Conservation (phyloP, 2,797 vertebrate species). For the Cephalopachus bancanus region DNA sequence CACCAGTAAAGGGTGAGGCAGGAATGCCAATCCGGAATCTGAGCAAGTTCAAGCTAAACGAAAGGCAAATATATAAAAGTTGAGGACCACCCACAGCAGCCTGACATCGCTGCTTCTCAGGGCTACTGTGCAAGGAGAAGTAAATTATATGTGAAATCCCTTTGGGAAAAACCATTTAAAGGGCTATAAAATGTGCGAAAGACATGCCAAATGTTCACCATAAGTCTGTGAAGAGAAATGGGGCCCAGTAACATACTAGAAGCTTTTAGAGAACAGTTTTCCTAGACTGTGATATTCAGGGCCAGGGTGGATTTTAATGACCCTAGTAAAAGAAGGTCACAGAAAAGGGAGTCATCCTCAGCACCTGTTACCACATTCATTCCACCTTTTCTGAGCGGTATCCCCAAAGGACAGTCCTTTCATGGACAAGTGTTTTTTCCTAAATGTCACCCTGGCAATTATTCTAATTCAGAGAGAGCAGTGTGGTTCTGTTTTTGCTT, state of each 20-base stretch:
- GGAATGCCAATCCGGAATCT: constrained; percentile 32
- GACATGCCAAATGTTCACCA: constrained; percentile 58
- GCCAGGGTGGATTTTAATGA: background rate
- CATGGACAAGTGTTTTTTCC: background rate
- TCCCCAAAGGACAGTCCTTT: background rate
- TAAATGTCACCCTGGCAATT: background rate
- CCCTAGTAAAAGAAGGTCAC: constrained; percentile 45
- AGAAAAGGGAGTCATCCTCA: background rate
- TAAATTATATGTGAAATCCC: constrained; percentile 47
- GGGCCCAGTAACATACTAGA: background rate
- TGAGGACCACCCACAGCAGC: constrained; percentile 63
- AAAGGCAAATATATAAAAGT: constrained; percentile 73
- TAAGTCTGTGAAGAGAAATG: constrained; percentile 57
- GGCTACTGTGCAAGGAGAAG: constrained; percentile 66
- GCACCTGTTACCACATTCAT: background rate
- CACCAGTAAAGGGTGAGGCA: background rate
- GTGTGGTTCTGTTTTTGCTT: background rate
- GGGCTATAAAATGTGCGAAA: constrained; percentile 69
- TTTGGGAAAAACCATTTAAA: constrained; percentile 68
- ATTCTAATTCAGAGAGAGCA: background rate
- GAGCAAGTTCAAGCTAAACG: constrained; percentile 65
- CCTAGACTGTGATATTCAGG: constrained; percentile 1
- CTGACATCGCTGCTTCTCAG: constrained; percentile 52
- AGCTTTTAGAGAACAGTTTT: constrained; percentile 40
- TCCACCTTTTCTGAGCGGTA: background rate